A percentile compares a stretch with the other conserved stretches of the same genome.
phyloP scores from a whole-genome alignment of 2,888 invertebrate species.

The Metalampra italica region DNA sequence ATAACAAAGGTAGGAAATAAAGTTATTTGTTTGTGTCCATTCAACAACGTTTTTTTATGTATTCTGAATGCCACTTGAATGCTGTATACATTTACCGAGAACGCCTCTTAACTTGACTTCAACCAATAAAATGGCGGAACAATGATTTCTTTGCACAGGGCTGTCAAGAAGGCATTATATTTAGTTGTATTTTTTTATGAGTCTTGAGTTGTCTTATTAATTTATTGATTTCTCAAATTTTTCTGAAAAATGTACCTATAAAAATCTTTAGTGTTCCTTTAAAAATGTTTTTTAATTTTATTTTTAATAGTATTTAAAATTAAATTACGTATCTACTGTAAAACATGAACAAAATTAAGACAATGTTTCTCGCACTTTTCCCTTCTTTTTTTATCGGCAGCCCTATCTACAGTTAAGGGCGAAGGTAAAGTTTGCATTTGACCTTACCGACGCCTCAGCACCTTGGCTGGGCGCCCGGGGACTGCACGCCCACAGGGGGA shows the following conservation, averaged over 20 bases:
- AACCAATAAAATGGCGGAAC: constrained; percentile 47
- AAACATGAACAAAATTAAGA: no score
- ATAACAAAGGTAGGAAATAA: background rate
- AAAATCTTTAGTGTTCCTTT: no score
- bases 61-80: constrained; percentile 24
- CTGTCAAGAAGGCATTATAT: background rate
- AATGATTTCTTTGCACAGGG: constrained; percentile 25
- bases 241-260: no score
- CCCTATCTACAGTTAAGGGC: constrained; percentile 22
- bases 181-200: no score
- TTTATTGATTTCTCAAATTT: no score
- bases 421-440: constrained; percentile 53
- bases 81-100: constrained; percentile 26
- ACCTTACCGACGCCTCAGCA: constrained; percentile 32
- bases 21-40: background rate
- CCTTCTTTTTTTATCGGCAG: constrained; percentile 14
- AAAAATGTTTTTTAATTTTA: no score
- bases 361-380: no score
- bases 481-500: constrained; percentile 18
- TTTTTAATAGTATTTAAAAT: no score
- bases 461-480: constrained; percentile 11
- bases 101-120: constrained; percentile 34
- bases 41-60: constrained; percentile 23
- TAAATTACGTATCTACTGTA: no score
- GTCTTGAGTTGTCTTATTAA: no score